Conservation (phyloP, 2,113 vertebrate species). For the Cochlearius cochlearius region DNA sequence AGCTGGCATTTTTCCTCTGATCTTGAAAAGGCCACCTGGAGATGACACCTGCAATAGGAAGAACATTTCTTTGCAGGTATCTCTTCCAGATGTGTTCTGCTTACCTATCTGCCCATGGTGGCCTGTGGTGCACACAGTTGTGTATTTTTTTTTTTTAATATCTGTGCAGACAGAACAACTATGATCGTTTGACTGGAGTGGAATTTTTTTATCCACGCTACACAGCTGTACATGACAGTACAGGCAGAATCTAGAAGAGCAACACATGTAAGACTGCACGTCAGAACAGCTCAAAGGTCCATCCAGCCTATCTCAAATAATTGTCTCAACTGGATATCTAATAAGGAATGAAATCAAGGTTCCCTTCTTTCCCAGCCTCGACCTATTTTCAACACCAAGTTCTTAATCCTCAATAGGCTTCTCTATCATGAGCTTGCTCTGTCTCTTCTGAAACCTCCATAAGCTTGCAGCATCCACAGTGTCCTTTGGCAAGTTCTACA, state of each 20-base stretch:
- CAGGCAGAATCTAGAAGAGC: not conserved
- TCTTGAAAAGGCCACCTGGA: not conserved
- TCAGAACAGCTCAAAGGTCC: not conserved
- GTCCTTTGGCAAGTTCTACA: not conserved
- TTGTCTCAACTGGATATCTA: not conserved
- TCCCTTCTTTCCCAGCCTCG: not conserved
- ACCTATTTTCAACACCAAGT: not conserved
- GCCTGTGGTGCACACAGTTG: not conserved
- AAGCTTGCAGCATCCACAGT: rapidly evolving
- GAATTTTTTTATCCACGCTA: not conserved
- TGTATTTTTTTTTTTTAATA: not conserved
- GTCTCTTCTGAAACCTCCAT: not conserved
- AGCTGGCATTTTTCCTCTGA: not conserved
- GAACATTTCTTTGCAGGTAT: not conserved
- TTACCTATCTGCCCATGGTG: not conserved
- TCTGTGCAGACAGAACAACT: not conserved
- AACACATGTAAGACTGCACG: not conserved
- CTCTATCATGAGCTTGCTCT: not conserved
- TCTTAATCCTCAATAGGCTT: not conserved
- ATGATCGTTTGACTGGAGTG: not conserved
- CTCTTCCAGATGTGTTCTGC: not conserved
- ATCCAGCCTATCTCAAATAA: not conserved
- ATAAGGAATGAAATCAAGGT: not conserved
- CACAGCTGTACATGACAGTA: not conserved
- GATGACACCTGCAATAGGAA: not conserved